phyloP scores from a whole-genome alignment of 2,888 invertebrate genomes.

The Zygogramma bicolorata region DNA sequence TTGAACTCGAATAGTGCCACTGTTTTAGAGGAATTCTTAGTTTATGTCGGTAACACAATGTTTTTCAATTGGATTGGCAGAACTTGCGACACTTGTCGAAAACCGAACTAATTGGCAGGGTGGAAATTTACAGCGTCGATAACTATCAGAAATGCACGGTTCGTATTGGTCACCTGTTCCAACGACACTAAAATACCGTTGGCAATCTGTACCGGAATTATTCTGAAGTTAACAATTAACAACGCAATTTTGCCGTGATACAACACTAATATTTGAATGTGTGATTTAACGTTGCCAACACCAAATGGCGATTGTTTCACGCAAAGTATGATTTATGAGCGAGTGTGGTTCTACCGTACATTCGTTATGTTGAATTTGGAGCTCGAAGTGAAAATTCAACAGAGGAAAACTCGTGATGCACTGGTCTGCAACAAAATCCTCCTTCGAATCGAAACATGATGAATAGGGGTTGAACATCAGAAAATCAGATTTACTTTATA shows the following conservation, averaged over 20 bases:
- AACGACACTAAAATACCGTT: conserved; percentile 2
- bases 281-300: conserved; percentile 16
- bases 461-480: too few relatives aligned
- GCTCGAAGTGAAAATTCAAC: conserved; percentile 3
- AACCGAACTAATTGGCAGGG: background rate
- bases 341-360: conserved; percentile 15
- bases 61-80: background rate
- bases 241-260: conserved; percentile 18
- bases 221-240: conserved; percentile 11
- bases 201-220: conserved; percentile 9
- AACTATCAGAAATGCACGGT: background rate
- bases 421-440: too few relatives aligned
- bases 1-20: too few relatives aligned
- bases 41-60: too few relatives aligned
- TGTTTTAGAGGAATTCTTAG: too few relatives aligned
- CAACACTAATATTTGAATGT: conserved; percentile 19
- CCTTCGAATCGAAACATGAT: too few relatives aligned
- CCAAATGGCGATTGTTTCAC: conserved; percentile 23
- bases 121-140: background rate
- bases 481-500: too few relatives aligned
- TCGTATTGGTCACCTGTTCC: background rate
- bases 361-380: conserved; percentile 13
- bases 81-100: background rate
- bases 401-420: background rate
- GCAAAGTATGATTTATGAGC: conserved; percentile 19